Percentiles rank a stretch among this genome's conserved stretches.
phyloP scores from a whole-genome alignment of 53 echinoderm and acorn worm species.

The Astropecten irregularis region DNA sequence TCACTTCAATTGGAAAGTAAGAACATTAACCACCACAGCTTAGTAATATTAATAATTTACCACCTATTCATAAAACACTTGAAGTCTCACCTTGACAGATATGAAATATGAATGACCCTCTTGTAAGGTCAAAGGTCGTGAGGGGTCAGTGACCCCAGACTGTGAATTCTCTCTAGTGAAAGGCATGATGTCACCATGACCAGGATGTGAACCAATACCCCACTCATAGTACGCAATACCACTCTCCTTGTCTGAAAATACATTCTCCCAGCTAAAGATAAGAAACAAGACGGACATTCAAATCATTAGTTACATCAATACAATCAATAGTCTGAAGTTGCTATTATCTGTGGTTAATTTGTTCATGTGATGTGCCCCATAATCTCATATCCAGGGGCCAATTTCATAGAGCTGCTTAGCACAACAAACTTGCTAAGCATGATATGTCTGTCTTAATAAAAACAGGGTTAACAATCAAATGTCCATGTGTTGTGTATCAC shows the following conservation, averaged over 20 bases:
- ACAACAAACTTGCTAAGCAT: too few relatives aligned
- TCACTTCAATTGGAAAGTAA: too few relatives aligned
- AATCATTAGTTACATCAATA: too few relatives aligned
- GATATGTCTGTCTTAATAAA: too few relatives aligned
- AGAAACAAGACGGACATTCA: too few relatives aligned
- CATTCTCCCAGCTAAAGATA: conserved; percentile 22
- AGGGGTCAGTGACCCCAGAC: conserved; percentile 16
- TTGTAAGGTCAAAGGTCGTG: background rate
- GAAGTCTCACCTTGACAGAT: conserved; percentile 38
- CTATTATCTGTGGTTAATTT: too few relatives aligned
- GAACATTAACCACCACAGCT: background rate
- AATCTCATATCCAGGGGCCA: too few relatives aligned
- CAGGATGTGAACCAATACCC: conserved; percentile 48
- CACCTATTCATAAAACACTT: background rate
- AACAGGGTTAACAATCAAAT: too few relatives aligned
- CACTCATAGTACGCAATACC: conserved; percentile 38
- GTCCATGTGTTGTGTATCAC: too few relatives aligned
- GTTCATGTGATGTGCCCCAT: too few relatives aligned
- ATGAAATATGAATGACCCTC: conserved; percentile 63
- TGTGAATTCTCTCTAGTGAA: conserved; percentile 19
- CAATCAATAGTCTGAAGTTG: too few relatives aligned
- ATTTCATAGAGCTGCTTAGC: too few relatives aligned
- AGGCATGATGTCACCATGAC: conserved; percentile 43
- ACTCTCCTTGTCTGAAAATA: conserved; percentile 31
- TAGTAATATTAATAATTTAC: background rate